phyloP scores from a whole-genome alignment of 2,113 vertebrate species.

The Rhineura floridana region DNA sequence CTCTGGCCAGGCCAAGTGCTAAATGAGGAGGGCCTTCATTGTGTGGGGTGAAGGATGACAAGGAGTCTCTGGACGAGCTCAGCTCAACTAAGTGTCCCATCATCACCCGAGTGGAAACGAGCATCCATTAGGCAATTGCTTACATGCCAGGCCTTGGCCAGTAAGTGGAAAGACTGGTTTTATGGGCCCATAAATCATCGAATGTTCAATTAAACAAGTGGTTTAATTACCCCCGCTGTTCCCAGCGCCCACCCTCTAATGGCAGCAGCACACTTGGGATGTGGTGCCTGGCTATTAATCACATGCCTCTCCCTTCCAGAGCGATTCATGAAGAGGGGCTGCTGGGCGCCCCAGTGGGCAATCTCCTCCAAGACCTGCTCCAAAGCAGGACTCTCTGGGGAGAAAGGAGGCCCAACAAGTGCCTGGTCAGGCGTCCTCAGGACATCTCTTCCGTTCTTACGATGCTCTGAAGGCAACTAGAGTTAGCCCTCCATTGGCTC shows the following conservation, averaged over 20 bases:
- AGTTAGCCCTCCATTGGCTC: no score
- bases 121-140: conserved; percentile 19
- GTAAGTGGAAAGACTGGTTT: conserved; percentile 11
- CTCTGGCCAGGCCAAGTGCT: not conserved
- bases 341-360: not conserved
- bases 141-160: not conserved
- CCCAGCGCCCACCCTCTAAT: not conserved
- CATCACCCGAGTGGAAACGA: not conserved
- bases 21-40: not conserved
- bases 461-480: no score
- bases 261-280: not conserved
- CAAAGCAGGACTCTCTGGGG: not conserved
- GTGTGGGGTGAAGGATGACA: not conserved
- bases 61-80: not conserved
- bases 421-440: not conserved
- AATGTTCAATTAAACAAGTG: conserved; percentile 24
- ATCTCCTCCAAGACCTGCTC: not conserved
- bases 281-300: not conserved
- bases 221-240: conserved; percentile 13
- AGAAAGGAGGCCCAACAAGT: not conserved
- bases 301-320: not conserved
- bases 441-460: no score
- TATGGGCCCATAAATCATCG: conserved; percentile 26
- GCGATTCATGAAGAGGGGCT: no score
- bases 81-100: not conserved